phyloP scores from a whole-genome alignment of 2,797 vertebrate species.

The Sorex maritimensis region DNA sequence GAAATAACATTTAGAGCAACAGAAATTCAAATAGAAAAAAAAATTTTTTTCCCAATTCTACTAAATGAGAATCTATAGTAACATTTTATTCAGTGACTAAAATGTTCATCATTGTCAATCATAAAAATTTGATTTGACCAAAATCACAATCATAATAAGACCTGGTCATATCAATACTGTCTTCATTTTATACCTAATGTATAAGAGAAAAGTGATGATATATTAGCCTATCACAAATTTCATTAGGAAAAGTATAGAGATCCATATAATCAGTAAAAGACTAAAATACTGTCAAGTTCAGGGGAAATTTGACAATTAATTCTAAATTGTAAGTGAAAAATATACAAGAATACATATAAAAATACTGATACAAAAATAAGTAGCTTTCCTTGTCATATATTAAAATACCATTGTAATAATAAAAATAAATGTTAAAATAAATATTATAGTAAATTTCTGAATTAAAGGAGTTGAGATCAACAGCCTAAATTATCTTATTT shows the following conservation, averaged over 20 bases:
- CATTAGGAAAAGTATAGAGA: slow-evolving; percentile 39
- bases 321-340: slow-evolving; percentile 54
- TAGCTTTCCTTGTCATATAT: neutral
- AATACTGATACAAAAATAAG: neutral
- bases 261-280: neutral
- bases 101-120: neutral
- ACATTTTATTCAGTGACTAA: neutral
- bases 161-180: neutral
- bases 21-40: slow-evolving; percentile 39
- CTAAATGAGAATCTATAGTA: neutral
- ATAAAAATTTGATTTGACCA: neutral
- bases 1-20: slow-evolving; percentile 45
- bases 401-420: neutral
- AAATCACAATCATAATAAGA: neutral
- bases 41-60: neutral
- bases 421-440: slow-evolving; percentile 12
- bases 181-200: neutral
- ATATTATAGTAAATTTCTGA: slow-evolving; percentile 42
- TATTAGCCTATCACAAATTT: neutral
- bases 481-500: neutral
- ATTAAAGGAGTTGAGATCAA: slow-evolving; percentile 12
- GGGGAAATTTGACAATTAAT: slow-evolving; percentile 1
- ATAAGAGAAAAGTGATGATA: neutral
- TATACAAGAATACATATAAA: too few species aligned
- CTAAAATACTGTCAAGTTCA: neutral